Evolutionary conservation across 2,113 vertebrate genomes (phyloP).

Genomic region (Cavia porcellus): DNA sequence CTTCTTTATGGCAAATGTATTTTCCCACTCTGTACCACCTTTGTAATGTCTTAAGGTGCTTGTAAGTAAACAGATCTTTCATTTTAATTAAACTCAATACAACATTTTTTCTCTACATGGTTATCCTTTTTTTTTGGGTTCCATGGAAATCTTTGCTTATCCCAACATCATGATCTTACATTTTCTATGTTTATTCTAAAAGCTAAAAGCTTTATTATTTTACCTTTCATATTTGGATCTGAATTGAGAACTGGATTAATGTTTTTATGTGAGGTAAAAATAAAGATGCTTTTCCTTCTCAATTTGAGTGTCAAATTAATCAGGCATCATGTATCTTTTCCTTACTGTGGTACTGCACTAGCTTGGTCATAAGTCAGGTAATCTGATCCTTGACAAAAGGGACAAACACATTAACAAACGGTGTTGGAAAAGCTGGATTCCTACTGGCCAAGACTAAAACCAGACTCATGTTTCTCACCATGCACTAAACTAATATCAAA

Average conservation of each 20-base stretch:
- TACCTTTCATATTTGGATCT: constrained; percentile 42
- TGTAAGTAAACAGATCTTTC: constrained; percentile 3
- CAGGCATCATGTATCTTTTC: background rate
- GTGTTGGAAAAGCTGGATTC: background rate
- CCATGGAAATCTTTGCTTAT: background rate
- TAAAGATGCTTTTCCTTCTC: background rate
- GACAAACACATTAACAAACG: background rate
- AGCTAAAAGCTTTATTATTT: constrained; percentile 2
- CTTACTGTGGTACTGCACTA: background rate
- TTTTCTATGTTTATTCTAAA: constrained; percentile 28
- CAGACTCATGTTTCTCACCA: background rate
- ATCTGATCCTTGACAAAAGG: background rate
- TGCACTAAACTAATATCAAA: background rate
- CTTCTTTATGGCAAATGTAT: background rate
- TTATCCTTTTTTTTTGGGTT: constrained; percentile 15
- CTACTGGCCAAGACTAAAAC: background rate
- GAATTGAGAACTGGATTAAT: background rate
- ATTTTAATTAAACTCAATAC: constrained; percentile 56
- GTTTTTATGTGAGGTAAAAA: background rate
- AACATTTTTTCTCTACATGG: background rate
- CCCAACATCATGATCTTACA: background rate
- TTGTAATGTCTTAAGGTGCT: background rate
- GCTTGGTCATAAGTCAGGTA: constrained; percentile 17
- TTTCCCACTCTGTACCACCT: background rate
- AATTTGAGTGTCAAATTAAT: constrained; percentile 35